phyloP scores from a whole-genome alignment of 2,888 invertebrate genomes.

The Polydrusus tereticollis region DNA sequence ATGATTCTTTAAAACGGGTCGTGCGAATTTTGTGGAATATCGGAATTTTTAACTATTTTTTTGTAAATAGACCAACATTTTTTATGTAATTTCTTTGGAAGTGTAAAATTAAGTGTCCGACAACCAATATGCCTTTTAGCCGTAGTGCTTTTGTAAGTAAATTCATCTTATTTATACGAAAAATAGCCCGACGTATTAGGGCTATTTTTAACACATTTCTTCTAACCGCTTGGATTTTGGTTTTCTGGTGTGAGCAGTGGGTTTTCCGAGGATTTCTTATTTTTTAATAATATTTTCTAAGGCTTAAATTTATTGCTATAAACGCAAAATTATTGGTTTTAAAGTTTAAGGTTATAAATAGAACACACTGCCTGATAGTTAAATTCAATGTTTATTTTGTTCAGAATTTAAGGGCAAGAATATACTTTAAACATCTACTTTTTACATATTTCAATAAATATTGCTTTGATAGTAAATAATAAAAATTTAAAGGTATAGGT shows the following conservation, averaged over 20 bases:
- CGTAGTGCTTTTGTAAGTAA: constrained; percentile 49
- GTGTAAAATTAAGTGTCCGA: constrained; percentile 29
- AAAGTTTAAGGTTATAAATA: constrained; percentile 41
- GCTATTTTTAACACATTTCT: constrained; percentile 41
- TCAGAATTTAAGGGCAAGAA: not conserved
- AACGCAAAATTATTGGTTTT: constrained; percentile 8
- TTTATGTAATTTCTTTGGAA: constrained; percentile 26
- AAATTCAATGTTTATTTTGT: constrained; percentile 27
- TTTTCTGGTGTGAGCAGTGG: constrained; percentile 14
- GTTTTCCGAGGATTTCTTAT: constrained; percentile 25
- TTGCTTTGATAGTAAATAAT: not conserved
- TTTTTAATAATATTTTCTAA: constrained; percentile 29
- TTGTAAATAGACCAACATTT: constrained; percentile 8
- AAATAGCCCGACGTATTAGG: constrained; percentile 22
- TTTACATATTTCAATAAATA: not conserved
- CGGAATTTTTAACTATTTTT: constrained; percentile 16
- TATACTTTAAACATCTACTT: no score
- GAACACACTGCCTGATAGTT: constrained; percentile 24
- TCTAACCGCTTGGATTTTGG: constrained; percentile 39
- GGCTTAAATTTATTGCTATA: constrained; percentile 6
- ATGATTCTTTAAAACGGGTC: constrained; percentile 42
- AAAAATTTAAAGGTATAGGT: no score
- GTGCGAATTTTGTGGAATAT: constrained; percentile 39
- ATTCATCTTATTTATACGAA: not conserved
- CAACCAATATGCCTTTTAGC: constrained; percentile 40